Evolutionary conservation across 2,113 vertebrate species (phyloP), one percentile per base, ranked within the genome.

Genomic region (Spermophilus dauricus): DNA sequence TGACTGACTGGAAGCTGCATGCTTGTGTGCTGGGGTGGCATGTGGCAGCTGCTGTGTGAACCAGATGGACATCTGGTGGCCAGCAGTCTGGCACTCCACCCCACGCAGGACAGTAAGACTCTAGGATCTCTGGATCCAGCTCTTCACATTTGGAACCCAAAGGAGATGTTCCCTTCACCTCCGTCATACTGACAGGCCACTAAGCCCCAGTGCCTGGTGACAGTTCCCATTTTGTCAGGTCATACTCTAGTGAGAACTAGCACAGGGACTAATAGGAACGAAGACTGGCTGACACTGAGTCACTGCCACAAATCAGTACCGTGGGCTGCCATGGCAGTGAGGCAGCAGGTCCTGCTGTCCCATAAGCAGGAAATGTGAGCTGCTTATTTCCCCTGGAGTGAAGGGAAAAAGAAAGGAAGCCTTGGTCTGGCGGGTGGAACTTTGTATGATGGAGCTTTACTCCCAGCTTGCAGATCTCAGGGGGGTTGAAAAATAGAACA

Each of bases 131-230:
- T 73, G 63, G 34, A 18, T 12, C 32, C 30, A 51, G 22, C 37
- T 53, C 42, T 69, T 75, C 56, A 5, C 45, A 24, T 73, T 39
- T 75, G 73, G 20, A 76, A 63, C 48, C 28, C 37, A 7, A 39
- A 9, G 85, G 48, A 18, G 2, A 34, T 51, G 45, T 82, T 92
- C 92, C 95, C 80, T 92, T 93, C 89, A 88, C 48, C 26, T 45
- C 83, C 91, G 81, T 95, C 73, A 37, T 85, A 93, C 91, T 34
- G 77, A 20, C 81, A 80, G 96, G 86, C 96, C 78, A 13, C 61
- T 58, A 78, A 89, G 63, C 86, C 61, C 75, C 0, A 34, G 63
- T 45, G 73, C 77, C 86, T 37, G 45, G 34, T 28, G 72, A 85
- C 73, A 65, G 58, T 34, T 84, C n/a, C 82, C 70, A 70, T 22